Base-by-base conservation (phyloP, 2,113 vertebrate species). In the Cairina moschata region DNA sequence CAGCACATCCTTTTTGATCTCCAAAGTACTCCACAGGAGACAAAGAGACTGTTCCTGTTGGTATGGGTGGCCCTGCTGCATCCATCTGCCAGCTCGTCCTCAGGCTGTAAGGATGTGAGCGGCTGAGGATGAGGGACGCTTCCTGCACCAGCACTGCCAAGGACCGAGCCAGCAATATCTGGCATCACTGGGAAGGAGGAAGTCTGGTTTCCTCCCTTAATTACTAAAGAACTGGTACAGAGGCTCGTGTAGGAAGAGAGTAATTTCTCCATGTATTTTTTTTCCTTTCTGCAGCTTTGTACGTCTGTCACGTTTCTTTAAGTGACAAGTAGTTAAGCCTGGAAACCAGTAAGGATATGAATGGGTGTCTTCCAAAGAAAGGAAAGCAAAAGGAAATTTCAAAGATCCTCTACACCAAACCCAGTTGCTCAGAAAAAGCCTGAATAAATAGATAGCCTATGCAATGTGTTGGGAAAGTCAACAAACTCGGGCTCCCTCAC, bases 201-300 rank as follows among this genome's bases (percentile, higher is more conserved):
- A 98, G 93, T 94, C 95, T 98, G 81, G 79, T 73, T 98, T 98
- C 98, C 97, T 98, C 95, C 96, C 90, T 83, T 95, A 91, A 93
- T 96, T 96, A 86, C 93, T 72, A 86, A 86, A 96, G 86, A 96
- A 85, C 79, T 94, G 90, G 91, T 86, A 56, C n/a, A 60, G 67
- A 95, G 48, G 48, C 52, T 42, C 59, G 10, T 62, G 71, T 68
- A 89, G 86, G 92, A 88, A 95, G 76, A 82, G 21, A 93, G 10
- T 46, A n/a, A 91, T 93, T 96, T 34, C 5, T 69, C 44, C n/a
- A 20, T 1, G 13, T 56, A 26, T 46, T 38, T 42, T 31, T n/a
- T 40, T 11, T 10, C 14, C 44, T 58, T 74, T 50, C 58, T 46
- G 23, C 50, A 48, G 48, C 40, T 86, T 68, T 52, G 68, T 60